Evolutionary conservation across 2,888 invertebrate genomes (phyloP), one percentile per base, ranked within the genome.

Genomic region (Apamea sordens): DNA sequence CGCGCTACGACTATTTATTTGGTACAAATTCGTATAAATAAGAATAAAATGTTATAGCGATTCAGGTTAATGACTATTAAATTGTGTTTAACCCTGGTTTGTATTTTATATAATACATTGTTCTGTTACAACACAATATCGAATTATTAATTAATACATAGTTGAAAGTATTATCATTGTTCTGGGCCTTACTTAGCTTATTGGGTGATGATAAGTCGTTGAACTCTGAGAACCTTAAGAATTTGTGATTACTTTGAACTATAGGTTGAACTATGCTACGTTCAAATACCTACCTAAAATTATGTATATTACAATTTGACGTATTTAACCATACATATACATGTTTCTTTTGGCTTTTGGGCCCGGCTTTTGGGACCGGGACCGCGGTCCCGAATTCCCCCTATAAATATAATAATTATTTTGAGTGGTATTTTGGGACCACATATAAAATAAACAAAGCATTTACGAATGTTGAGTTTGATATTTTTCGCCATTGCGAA

Each of bases 1-100:
- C 75, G 72, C 65, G 74, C 21, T 68, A 41, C n/a, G 13, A 50
- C 8, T 77, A 79, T 85, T 80, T 83, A 83, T 84, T 80, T 78
- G 61, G 59, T 71, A 73, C 76, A 70, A 77, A 73, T 73, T 18
- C 36, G 44, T 79, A 24, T 47, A 63, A 76, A 76, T 64, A 63
- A 44, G 13, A 41, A 69, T 71, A 56, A 67, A 70, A 72, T 64
- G 64, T 61, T 47, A 24, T 10, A 36, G 5, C 44, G 11, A 64
- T 71, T 76, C 36, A 64, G 74, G 76, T 64, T 63, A 83, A 64
- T 56, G 41, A 50, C 11, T 56, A 28, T 68, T 65, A 59, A 65
- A 80, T 50, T 21, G 5, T 68, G 13, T 73, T 73, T 28, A 32
- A 65, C n/a, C 36, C 41, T 53, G 36, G 11, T 68, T 70, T 56